Evolutionary conservation across 2,888 invertebrate genomes (phyloP), one percentile per base, ranked within the genome.

Genomic region (Lepetodrilus schrolli): DNA sequence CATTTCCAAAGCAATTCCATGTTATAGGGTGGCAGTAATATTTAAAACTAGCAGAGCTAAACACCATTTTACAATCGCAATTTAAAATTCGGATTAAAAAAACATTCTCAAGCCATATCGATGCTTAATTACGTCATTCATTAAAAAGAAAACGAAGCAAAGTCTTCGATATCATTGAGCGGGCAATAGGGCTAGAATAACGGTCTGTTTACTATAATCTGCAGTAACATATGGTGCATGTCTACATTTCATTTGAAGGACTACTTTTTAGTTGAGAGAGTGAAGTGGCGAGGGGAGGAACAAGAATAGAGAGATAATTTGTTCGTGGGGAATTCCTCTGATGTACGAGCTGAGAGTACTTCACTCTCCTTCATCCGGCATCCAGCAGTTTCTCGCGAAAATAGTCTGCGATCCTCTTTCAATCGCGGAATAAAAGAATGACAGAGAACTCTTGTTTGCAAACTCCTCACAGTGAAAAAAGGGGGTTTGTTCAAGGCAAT

Each of bases 331-430:
- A n/a, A 34, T 58, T 58, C 30, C 58, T 58, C 58, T 58, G 58
- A 58, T 58, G 58, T 58, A 30, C 17, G 30, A 34, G 7, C 30
- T 13, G 34, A 58, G 58, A 30, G 30, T 34, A 30, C 58, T 58
- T 58, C 26, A 58, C 26, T 30, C 58, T 58, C 58, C 58, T 58
- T 34, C 26, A 30, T 58, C 34, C 58, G 58, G 34, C 58, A 30
- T 58, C 58, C 58, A 58, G 34, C 58, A 58, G 58, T 58, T 58
- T 58, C 17, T 30, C 58, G 30, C 17, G 58, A 58, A 58, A 58
- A 30, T 58, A 58, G 34, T 30, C 58, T 58, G 26, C 58, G 17
- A 58, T 58, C 58, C 30, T 58, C 58, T 58, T 58, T 58, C 34
- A 26, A 30, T 30, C 17, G 58, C 10, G 58, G n/a, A 58, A 58